These are phyloP conservation scores for Prinia subflava DNA, from an alignment of 2,113 vertebrate species.

Conservation along the genomic window DNA sequence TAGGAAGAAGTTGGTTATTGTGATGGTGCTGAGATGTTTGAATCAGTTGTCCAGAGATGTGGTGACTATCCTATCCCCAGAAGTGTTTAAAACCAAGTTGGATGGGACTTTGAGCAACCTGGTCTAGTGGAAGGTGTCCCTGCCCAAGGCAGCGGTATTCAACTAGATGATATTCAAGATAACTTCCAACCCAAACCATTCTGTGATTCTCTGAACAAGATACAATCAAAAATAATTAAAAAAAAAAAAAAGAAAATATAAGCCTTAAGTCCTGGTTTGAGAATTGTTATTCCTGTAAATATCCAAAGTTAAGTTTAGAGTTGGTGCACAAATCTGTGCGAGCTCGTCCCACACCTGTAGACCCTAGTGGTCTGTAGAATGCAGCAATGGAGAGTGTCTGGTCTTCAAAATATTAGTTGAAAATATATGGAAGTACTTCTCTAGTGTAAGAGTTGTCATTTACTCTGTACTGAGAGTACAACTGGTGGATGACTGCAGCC, in stretches of 20 bases:
- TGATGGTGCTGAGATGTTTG: neutral
- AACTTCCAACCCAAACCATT: neutral
- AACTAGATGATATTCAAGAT: neutral
- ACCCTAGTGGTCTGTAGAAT: neutral
- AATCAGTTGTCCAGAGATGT: neutral
- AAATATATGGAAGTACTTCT: neutral
- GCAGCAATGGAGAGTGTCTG: neutral
- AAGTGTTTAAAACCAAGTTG: neutral
- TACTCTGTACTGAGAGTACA: neutral
- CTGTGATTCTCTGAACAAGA: neutral
- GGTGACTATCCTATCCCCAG: neutral
- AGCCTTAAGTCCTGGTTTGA: neutral
- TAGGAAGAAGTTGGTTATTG: neutral
- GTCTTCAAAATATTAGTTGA: neutral
- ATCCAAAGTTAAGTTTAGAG: neutral
- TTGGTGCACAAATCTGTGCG: neutral
- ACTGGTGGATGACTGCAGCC: neutral
- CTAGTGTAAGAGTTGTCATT: neutral
- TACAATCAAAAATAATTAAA: neutral
- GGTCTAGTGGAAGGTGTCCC: neutral
- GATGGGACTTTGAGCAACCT: neutral
- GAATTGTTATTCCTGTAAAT: neutral
- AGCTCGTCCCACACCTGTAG: neutral
- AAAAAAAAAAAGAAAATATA: neutral
- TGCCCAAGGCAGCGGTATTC: neutral